Percentiles rank a stretch among this genome's conserved stretches.
Conservation (phyloP, 2,888 invertebrate species). For the Tipula helvola region DNA sequence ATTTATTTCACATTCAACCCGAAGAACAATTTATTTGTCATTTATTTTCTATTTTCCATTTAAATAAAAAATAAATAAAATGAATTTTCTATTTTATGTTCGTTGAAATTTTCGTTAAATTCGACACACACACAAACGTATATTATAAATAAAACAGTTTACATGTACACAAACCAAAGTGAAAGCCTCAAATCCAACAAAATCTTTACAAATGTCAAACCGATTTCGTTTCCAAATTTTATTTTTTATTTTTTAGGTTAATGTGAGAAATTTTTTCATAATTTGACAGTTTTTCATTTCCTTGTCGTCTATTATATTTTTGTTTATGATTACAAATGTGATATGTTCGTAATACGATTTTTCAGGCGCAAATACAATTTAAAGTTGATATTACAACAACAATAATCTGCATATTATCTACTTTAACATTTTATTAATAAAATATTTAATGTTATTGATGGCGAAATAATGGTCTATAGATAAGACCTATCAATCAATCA, state of each 20-base stretch:
- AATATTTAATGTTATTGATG: background rate
- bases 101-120: background rate
- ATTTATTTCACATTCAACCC: background rate
- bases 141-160: too few species aligned
- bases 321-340: background rate
- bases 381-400: background rate
- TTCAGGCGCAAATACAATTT: background rate
- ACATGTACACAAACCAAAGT: background rate
- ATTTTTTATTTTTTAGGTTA: background rate
- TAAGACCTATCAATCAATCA: background rate
- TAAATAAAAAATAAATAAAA: background rate
- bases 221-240: background rate
- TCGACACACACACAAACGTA: background rate
- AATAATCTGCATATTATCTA: background rate
- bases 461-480: background rate
- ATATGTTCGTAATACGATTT: background rate
- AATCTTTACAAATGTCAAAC: background rate
- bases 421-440: background rate
- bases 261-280: background rate
- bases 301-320: background rate
- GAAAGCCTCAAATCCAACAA: background rate
- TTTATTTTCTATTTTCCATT: background rate
- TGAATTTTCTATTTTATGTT: background rate
- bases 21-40: background rate
- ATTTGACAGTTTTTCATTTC: background rate